Evolutionary conservation across 2,888 invertebrate genomes (phyloP).

Genomic region (Coenonympha arcania): DNA sequence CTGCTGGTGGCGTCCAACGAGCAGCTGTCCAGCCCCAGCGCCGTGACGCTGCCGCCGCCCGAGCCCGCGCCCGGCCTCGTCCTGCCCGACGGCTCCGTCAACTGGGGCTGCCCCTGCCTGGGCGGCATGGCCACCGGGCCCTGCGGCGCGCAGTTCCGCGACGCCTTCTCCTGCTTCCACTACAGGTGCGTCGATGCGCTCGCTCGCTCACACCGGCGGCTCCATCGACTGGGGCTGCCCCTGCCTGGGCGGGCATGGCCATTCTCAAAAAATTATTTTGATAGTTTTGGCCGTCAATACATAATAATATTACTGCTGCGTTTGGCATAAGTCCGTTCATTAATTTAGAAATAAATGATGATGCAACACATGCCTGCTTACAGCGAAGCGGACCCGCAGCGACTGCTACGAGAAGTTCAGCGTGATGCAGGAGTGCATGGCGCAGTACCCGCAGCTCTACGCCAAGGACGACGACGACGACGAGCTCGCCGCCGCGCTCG

Average conservation of each 20-base stretch:
- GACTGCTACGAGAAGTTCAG: slow-evolving; percentile 94
- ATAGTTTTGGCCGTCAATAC: too few species aligned
- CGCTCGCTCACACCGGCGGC: not conserved
- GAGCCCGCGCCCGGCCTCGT: slow-evolving; percentile 87
- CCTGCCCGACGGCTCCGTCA: slow-evolving; percentile 88
- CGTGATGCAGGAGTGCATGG: slow-evolving; percentile 93
- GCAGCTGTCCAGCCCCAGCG: slow-evolving; percentile 83
- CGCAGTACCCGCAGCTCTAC: slow-evolving; percentile 88
- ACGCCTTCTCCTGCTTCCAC: slow-evolving; percentile 96
- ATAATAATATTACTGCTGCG: too few species aligned
- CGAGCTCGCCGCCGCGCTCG: slow-evolving; percentile 25
- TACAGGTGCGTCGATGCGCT: slow-evolving; percentile 76
- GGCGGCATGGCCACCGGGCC: slow-evolving; percentile 99
- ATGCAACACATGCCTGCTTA: too few species aligned
- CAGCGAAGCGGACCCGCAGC: slow-evolving; percentile 88
- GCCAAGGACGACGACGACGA: slow-evolving; percentile 80
- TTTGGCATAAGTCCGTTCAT: too few species aligned
- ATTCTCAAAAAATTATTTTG: too few species aligned
- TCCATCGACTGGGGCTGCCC: slow-evolving; percentile 99
- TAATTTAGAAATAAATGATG: too few species aligned
- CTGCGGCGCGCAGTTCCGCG: slow-evolving; percentile 93
- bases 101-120: slow-evolving; percentile 97
- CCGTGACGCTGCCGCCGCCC: slow-evolving; percentile 79
- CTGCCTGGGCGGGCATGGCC: too few species aligned
- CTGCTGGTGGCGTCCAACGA: slow-evolving; percentile 87